Evolutionary conservation across 2,113 vertebrate genomes (phyloP).

Genomic region (Bagarius yarrelli): DNA sequence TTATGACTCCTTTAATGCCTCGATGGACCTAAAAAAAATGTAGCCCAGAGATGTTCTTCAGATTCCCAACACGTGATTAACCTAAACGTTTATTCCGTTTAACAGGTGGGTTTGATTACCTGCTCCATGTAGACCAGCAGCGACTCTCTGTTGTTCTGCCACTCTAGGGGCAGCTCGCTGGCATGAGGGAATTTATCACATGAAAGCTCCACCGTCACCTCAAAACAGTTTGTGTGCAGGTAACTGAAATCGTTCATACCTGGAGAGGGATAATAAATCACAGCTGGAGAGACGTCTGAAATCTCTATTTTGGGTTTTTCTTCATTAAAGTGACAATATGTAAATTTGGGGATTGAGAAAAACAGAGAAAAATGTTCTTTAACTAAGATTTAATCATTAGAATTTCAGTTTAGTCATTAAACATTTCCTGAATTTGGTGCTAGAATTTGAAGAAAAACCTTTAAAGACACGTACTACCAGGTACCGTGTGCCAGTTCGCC

Average conservation of each 20-base stretch:
- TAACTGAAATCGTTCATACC: slow-evolving; percentile 96
- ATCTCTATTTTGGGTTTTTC: neutral
- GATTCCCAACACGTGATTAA: neutral
- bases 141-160: slow-evolving; percentile 91
- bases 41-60: neutral
- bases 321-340: neutral
- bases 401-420: neutral
- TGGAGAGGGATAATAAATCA: slow-evolving; percentile 46
- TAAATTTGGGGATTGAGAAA: neutral
- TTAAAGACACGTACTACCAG: slow-evolving; percentile 61
- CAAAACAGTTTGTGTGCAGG: slow-evolving; percentile 91
- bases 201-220: slow-evolving; percentile 87
- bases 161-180: slow-evolving; percentile 82
- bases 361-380: neutral
- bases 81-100: neutral
- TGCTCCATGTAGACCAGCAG: slow-evolving; percentile 93
- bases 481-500: slow-evolving; percentile 83
- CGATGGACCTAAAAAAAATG: slow-evolving; percentile 77
- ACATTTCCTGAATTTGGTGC: neutral
- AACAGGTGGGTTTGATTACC: slow-evolving; percentile 59
- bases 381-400: neutral
- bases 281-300: neutral
- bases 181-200: slow-evolving; percentile 93
- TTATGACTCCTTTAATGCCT: slow-evolving; percentile 87
- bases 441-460: neutral